These are phyloP conservation scores for Chydorus sphaericus DNA, from an alignment of 2,888 invertebrate genomes.

Conservation along the genomic window DNA sequence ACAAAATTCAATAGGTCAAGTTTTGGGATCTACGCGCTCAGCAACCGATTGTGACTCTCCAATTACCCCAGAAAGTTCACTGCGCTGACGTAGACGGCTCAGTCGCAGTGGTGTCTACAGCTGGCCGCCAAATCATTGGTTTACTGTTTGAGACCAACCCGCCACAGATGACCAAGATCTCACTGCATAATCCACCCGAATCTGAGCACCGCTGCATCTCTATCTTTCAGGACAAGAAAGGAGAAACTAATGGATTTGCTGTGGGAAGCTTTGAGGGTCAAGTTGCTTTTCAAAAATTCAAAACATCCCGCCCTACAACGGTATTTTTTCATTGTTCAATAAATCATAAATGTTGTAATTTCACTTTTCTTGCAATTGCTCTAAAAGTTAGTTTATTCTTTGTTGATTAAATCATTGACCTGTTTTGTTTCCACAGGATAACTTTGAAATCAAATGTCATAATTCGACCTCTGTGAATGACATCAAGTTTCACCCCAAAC, in stretches of 20 bases:
- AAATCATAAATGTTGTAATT: too few relatives aligned
- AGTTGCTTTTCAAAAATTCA: constrained; percentile 95
- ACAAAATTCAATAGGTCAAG: too few relatives aligned
- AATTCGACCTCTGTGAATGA: constrained; percentile 75
- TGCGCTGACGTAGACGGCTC: constrained; percentile 97
- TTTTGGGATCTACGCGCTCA: constrained; percentile 95
- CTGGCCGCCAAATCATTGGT: constrained; percentile 74
- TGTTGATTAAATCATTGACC: too few relatives aligned
- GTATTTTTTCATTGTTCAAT: too few relatives aligned
- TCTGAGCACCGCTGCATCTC: constrained; percentile 92
- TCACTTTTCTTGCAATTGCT: too few relatives aligned
- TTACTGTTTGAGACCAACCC: constrained; percentile 91
- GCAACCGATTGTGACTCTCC: constrained; percentile 76
- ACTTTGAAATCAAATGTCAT: constrained; percentile 99
- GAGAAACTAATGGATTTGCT: constrained; percentile 80
- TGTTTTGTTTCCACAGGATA: constrained; percentile 44
- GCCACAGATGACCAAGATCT: constrained; percentile 75
- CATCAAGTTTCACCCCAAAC: constrained; percentile 90
- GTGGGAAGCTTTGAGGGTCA: constrained; percentile 92
- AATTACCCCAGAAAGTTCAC: constrained; percentile 83
- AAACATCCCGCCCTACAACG: too few relatives aligned
- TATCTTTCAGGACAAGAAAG: constrained; percentile 89
- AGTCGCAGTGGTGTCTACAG: constrained; percentile 96
- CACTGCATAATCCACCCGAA: constrained; percentile 84
- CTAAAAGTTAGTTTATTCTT: too few relatives aligned